These are phyloP conservation scores for Actinia equina DNA, from an alignment of 64 coral and sea anemone genomes.

Conservation along the genomic window DNA sequence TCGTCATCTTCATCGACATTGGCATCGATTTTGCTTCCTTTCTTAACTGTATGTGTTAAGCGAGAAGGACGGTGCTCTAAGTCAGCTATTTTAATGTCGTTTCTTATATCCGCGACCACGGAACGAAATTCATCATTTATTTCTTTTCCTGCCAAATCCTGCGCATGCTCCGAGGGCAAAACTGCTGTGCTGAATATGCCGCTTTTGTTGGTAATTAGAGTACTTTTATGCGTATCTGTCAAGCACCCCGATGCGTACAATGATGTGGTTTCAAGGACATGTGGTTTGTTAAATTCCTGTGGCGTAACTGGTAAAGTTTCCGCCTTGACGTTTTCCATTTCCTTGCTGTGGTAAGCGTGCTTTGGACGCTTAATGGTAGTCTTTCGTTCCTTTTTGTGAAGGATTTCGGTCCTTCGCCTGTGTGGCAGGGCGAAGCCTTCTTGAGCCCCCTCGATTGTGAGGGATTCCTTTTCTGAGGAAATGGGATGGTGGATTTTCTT, in stretches of 20 bases:
- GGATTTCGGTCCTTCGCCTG: slow-evolving; percentile 9
- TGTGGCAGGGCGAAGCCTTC: neutral
- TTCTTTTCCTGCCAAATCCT: neutral
- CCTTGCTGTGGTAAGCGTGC: slow-evolving; percentile 58
- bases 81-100: neutral
- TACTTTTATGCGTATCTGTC: neutral
- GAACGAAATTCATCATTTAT: neutral
- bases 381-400: slow-evolving; percentile 65
- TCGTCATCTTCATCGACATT: neutral
- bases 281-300: neutral
- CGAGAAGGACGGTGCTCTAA: neutral
- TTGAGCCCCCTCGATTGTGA: neutral
- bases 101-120: neutral
- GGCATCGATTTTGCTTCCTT: neutral
- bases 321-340: neutral
- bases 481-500: neutral
- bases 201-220: neutral
- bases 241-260: neutral
- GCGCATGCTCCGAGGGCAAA: neutral
- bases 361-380: slow-evolving; percentile 26
- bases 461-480: neutral
- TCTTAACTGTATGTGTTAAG: neutral
- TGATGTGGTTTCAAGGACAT: neutral
- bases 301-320: neutral
- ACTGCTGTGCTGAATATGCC: neutral